Evolutionary conservation across 23 tunicate genomes (phyloP), one percentile per base, ranked within the genome.

Genomic region (Clavelina lepadiformis): DNA sequence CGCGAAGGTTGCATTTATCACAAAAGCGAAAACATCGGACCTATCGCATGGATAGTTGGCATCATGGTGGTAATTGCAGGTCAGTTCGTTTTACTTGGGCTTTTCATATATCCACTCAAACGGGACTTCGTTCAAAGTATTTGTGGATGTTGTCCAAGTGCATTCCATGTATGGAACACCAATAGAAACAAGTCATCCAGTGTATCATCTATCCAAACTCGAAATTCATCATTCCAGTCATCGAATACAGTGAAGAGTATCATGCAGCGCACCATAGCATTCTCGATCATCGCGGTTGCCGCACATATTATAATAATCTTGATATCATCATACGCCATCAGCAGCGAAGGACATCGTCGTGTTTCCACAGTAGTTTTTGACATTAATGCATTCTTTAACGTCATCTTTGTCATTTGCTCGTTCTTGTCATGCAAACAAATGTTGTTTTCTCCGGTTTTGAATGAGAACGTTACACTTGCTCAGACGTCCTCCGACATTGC

Each of bases 51-150:
- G 64, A 19, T 54, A 13, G 58, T 30, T 4, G 33, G 31, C 11
- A 54, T 72, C 4, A 56, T 37, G 7, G 19, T 72, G 13, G 46
- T 80, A 15, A 41, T 72, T 7, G 18, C 62, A 8, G 51, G 60
- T 28, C 79, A 80, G 28, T 13, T 80, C 25, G 20, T 66, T 0
- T 27, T 80, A 35, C 23, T 80, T 8, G 72, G 78, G 18, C 44
- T 80, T 11, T 80, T 80, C 47, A 32, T 80, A 3, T 80, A 71
- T 45, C 76, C 86, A 5, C 28, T 80, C 53, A 7, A 7, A 31
- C 63, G 69, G 13, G 38, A 60, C 11, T 8, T 41, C 11, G 15
- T 15, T 41, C 13, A 15, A 41, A 15, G 49, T 8, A 41, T 11
- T 41, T 41, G 11, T 41, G 13, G 15, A 15, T 8, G 49, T 41